phyloP scores from a whole-genome alignment of 2,797 vertebrate species.

The Chloroceryle inda region DNA sequence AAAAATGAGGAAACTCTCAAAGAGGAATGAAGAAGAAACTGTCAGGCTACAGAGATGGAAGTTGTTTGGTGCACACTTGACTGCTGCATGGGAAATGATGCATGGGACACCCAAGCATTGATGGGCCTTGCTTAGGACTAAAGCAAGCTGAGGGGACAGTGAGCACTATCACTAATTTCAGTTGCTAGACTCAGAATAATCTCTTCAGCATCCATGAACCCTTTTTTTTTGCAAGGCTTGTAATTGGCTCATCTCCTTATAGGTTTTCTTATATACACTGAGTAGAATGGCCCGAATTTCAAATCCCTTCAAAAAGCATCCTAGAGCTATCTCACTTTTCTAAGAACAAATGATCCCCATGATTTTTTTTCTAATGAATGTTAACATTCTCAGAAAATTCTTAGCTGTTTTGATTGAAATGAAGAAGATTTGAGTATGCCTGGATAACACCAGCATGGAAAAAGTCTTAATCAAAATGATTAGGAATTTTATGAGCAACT shows the following conservation, averaged over 20 bases:
- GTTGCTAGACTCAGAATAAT: background rate
- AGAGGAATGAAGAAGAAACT: background rate
- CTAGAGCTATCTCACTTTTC: background rate
- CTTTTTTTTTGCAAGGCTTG: background rate
- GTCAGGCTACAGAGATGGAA: background rate
- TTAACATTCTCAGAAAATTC: background rate
- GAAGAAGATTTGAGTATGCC: background rate
- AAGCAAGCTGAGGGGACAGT: background rate
- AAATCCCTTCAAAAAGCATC: background rate
- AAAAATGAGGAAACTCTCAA: background rate
- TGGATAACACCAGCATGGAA: background rate
- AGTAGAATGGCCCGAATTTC: background rate
- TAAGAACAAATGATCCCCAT: background rate
- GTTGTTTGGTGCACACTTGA: background rate
- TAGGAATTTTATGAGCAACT: background rate
- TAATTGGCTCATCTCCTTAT: background rate
- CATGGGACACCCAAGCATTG: background rate
- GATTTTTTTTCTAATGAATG: background rate
- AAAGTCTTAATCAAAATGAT: background rate
- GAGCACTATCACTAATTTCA: background rate
- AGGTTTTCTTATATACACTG: background rate
- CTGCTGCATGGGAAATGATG: background rate
- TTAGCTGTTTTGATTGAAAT: background rate
- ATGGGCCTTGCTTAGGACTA: background rate
- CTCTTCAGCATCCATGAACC: background rate